These are phyloP conservation scores for Myzus persicae DNA, from an alignment of 1,140 invertebrate species.

Conservation along the genomic window DNA sequence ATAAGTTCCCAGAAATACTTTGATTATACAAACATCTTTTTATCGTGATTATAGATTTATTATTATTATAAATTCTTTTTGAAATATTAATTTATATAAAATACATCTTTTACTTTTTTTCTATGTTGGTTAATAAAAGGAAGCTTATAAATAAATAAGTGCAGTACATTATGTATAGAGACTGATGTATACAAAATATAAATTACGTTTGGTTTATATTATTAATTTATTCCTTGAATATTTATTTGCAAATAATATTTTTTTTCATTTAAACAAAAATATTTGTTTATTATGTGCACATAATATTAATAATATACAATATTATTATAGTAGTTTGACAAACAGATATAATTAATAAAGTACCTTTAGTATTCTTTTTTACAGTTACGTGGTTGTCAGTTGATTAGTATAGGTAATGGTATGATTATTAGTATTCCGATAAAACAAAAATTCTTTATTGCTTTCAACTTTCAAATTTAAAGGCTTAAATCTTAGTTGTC, in stretches of 20 bases:
- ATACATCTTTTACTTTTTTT: background rate
- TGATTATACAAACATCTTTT: background rate
- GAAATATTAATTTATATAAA: background rate
- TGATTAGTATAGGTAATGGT: background rate
- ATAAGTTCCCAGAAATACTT: background rate
- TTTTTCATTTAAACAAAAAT: background rate
- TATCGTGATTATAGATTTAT: background rate
- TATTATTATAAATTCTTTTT: background rate
- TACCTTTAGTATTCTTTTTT: background rate
- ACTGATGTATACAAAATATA: background rate
- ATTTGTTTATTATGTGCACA: background rate
- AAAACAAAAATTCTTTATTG: background rate
- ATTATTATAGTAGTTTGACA: background rate
- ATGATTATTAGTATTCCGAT: background rate
- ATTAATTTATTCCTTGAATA: constrained; percentile 2
- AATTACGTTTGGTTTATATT: background rate
- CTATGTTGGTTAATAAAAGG: background rate
- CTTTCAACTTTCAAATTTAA: background rate
- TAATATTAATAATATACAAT: background rate
- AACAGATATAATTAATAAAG: background rate
- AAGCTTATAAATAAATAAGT: background rate
- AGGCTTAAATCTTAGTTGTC: background rate
- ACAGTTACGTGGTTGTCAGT: background rate
- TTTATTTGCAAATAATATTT: background rate
- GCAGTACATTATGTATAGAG: background rate